Conservation (phyloP, 2,888 invertebrate species). For the Drosophila meridiana region DNA sequence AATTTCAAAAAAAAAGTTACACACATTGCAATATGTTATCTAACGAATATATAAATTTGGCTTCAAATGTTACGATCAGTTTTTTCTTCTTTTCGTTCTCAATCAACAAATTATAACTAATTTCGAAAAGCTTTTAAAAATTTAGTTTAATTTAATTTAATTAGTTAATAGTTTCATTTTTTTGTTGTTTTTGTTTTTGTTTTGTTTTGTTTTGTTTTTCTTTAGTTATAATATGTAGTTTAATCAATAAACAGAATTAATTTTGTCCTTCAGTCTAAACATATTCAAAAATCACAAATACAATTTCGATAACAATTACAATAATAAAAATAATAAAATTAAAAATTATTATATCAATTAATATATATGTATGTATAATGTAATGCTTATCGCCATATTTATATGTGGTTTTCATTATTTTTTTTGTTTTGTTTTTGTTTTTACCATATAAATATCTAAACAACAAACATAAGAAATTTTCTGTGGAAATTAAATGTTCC, state of each 20-base stretch:
- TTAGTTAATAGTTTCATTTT: slow-evolving; percentile 54
- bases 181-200: neutral
- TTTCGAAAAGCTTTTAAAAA: slow-evolving; percentile 56
- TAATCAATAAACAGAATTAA: slow-evolving; percentile 69
- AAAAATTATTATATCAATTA: slow-evolving; percentile 65
- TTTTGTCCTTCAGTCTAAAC: slow-evolving; percentile 80
- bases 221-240: slow-evolving; percentile 38
- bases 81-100: slow-evolving; percentile 29
- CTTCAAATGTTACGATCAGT: slow-evolving; percentile 59
- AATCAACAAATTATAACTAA: slow-evolving; percentile 58
- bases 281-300: slow-evolving; percentile 81
- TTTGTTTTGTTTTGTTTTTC: neutral
- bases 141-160: slow-evolving; percentile 69
- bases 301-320: slow-evolving; percentile 80
- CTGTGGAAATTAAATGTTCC: slow-evolving; percentile 42
- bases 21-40: slow-evolving; percentile 34
- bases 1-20: slow-evolving; percentile 2
- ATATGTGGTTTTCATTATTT: slow-evolving; percentile 35
- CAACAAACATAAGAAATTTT: slow-evolving; percentile 54
- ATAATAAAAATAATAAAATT: slow-evolving; percentile 78
- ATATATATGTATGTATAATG: slow-evolving; percentile 42
- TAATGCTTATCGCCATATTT: slow-evolving; percentile 49
- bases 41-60: slow-evolving; percentile 61
- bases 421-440: neutral
- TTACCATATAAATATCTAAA: slow-evolving; percentile 52